These are phyloP conservation scores for Tarsius wallacei DNA, from an alignment of 2,797 vertebrate species.

Conservation along the genomic window DNA sequence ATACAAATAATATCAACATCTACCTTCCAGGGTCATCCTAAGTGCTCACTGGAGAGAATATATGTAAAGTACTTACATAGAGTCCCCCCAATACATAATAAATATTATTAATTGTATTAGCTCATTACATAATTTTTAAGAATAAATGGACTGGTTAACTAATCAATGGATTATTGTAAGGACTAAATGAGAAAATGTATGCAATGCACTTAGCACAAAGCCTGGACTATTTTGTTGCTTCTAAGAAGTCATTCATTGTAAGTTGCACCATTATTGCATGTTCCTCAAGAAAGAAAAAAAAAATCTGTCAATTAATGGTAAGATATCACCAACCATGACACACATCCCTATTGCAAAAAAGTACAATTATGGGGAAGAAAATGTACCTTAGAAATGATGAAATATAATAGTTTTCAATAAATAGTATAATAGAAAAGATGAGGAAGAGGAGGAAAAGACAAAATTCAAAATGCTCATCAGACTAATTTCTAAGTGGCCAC, in stretches of 20 bases:
- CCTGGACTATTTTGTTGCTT: background rate
- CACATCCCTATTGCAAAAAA: background rate
- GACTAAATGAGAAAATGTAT: background rate
- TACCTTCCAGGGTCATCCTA: background rate
- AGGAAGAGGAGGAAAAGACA: background rate
- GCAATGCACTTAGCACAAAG: background rate
- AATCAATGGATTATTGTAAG: background rate
- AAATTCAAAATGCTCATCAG: background rate
- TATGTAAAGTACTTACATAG: background rate
- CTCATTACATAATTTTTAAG: background rate
- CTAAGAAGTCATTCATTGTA: background rate
- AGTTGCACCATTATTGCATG: background rate
- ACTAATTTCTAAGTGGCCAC: background rate
- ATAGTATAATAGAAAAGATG: background rate
- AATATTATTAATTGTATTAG: conserved; percentile 28
- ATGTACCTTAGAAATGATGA: background rate
- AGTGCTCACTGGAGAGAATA: background rate
- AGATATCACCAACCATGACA: background rate
- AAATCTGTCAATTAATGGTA: background rate
- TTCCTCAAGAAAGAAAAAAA: background rate
- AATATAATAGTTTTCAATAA: background rate
- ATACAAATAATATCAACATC: background rate
- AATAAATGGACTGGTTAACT: background rate
- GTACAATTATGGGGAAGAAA: background rate
- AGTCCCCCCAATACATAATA: background rate